These are phyloP conservation scores for Aspidiotus rigidus DNA, from an alignment of 2,888 invertebrate species.

Conservation along the genomic window DNA sequence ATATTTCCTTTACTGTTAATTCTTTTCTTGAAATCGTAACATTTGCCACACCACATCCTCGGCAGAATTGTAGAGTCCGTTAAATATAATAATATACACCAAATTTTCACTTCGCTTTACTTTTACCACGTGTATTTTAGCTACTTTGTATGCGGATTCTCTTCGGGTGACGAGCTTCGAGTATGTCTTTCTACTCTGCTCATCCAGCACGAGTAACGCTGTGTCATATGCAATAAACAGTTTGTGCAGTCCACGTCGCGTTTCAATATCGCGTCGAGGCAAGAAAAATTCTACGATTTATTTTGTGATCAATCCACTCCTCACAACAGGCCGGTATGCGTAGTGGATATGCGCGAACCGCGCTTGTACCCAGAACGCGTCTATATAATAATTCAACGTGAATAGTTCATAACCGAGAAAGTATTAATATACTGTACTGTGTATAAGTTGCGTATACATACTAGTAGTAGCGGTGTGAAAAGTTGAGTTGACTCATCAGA, in stretches of 20 bases:
- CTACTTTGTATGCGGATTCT: no score
- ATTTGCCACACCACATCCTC: not conserved
- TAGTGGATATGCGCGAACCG: no score
- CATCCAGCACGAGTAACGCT: constrained; percentile 3
- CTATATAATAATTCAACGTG: constrained; percentile 1
- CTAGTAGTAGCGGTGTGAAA: no score
- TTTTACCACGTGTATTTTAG: no score
- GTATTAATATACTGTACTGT: constrained; percentile 1
- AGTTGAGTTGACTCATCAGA: no score
- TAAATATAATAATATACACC: not conserved
- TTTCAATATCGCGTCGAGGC: not conserved
- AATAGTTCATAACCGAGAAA: not conserved
- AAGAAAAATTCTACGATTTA: not conserved
- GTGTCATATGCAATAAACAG: constrained; percentile 1
- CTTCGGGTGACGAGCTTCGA: not conserved
- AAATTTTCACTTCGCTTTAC: not conserved
- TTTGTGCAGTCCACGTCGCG: constrained; percentile 3
- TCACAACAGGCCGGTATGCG: constrained; percentile 1
- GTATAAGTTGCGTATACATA: constrained; percentile 1
- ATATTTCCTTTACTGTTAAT: constrained; percentile 13
- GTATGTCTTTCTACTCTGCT: not conserved
- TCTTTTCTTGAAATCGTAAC: constrained; percentile 7
- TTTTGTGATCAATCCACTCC: constrained; percentile 2
- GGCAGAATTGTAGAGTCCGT: not conserved
- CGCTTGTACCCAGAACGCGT: not conserved